A percentile compares a stretch with the other conserved stretches of the same genome.
Evolutionary conservation across 2,113 vertebrate genomes (phyloP).

Genomic region (Bos taurus): ARS-UCD2.0 NC_037339.1:23747001-23747500

Average conservation of each 20-base stretch:
- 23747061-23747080: neutral
- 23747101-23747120: neutral
- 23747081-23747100: neutral
- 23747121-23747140: conserved; percentile 48
- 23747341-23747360: neutral
- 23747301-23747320: conserved; percentile 7
- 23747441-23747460: neutral
- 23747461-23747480: neutral
- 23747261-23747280: conserved; percentile 52
- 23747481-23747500: neutral
- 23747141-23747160: conserved; percentile 59
- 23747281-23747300: conserved; percentile 44
- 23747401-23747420: neutral
- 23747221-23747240: conserved; percentile 56
- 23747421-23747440: neutral
- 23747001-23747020: neutral
- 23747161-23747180: neutral
- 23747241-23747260: conserved; percentile 45
- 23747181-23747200: conserved; percentile 46
- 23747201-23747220: conserved; percentile 47
- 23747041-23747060: neutral
- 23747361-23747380: neutral
- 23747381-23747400: neutral
- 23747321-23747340: neutral
- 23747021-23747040: neutral